Evolutionary conservation across 1,140 invertebrate genomes (phyloP).

Genomic region (Onthophagus taurus): DNA sequence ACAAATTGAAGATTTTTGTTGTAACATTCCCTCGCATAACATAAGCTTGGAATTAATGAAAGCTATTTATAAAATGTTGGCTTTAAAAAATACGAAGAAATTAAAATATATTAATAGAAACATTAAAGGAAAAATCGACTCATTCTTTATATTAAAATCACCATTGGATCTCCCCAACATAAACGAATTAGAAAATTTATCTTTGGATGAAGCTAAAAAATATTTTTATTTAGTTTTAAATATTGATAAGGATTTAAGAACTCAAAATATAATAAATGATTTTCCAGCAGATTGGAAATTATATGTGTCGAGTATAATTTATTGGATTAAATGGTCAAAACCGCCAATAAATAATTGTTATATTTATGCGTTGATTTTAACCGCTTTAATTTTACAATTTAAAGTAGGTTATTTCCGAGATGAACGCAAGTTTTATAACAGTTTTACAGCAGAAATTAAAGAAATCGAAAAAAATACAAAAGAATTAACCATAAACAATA

Average conservation of each 20-base stretch:
- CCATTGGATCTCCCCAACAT: conserved; percentile 35
- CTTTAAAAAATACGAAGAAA: conserved; percentile 28
- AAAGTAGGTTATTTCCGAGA: neutral
- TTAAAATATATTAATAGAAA: conserved; percentile 37
- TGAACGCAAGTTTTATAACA: neutral
- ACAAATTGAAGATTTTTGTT: conserved; percentile 61
- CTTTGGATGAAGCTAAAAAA: conserved; percentile 26
- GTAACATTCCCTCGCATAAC: conserved; percentile 46
- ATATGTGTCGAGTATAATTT: conserved; percentile 52
- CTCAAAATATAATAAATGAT: conserved; percentile 34
- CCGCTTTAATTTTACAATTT: conserved; percentile 45
- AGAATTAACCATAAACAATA: neutral
- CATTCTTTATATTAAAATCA: conserved; percentile 26
- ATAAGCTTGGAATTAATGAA: conserved; percentile 53
- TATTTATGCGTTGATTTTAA: conserved; percentile 51
- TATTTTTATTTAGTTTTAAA: conserved; percentile 41
- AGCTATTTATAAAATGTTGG: conserved; percentile 52
- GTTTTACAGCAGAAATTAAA: conserved; percentile 14
- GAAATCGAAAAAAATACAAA: conserved; percentile 20
- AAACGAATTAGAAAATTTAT: conserved; percentile 33
- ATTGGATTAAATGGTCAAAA: conserved; percentile 51
- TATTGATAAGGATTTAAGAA: conserved; percentile 31
- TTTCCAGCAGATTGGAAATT: conserved; percentile 53
- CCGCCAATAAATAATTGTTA: conserved; percentile 40
- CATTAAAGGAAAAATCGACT: conserved; percentile 32